Conservation (phyloP, 2,797 vertebrate genomes). For the Lateolabrax maculatus region DNA sequence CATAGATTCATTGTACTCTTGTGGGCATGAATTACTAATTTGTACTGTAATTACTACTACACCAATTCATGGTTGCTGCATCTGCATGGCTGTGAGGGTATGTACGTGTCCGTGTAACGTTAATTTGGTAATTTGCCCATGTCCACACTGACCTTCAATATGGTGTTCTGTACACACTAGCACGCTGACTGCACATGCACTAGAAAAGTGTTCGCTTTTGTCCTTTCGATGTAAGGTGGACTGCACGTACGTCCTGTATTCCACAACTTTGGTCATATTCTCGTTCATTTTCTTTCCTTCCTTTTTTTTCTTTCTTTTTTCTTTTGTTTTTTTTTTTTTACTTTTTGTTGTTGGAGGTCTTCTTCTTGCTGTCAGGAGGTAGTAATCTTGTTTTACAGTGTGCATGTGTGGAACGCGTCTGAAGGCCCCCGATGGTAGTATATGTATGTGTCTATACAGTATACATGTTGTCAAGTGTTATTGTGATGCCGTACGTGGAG, state of each 20-base stretch:
- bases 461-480: conserved; percentile 5
- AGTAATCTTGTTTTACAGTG: too few relatives aligned
- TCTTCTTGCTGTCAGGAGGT: too few relatives aligned
- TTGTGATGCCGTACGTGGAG: conserved; percentile 15
- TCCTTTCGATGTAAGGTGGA: too few relatives aligned
- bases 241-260: background rate
- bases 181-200: background rate
- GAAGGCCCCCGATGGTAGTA: background rate
- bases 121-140: background rate
- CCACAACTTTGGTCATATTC: background rate
- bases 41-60: background rate
- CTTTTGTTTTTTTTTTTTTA: too few relatives aligned
- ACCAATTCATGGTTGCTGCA: background rate
- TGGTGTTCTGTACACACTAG: too few relatives aligned
- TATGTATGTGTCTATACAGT: too few relatives aligned
- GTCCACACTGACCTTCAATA: background rate
- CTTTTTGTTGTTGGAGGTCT: too few relatives aligned
- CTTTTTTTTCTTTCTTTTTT: too few relatives aligned
- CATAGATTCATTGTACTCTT: background rate
- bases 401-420: background rate
- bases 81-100: background rate
- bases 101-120: background rate
- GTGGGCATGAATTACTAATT: background rate
- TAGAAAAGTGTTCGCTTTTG: too few relatives aligned
- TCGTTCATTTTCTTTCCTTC: too few relatives aligned